Percentiles rank a stretch among this genome's conserved stretches.
These are phyloP conservation scores for Euphysa ruthae DNA, from an alignment of 30 jellyfish, hydroid and myxozoan species.

Conservation along the genomic window DNA sequence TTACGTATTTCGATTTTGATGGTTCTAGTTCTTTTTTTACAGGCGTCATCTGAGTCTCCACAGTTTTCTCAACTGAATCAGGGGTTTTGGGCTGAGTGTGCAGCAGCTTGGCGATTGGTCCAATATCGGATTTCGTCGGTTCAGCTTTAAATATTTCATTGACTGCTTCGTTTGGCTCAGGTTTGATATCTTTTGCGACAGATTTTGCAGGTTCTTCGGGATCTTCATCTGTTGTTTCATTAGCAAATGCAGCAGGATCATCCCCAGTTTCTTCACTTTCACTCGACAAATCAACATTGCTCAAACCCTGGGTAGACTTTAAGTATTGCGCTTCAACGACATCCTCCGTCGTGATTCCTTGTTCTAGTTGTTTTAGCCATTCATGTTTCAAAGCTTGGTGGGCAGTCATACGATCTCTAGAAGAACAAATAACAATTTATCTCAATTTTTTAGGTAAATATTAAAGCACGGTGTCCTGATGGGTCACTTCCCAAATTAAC, in stretches of 20 bases:
- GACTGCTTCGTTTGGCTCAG: too few species aligned
- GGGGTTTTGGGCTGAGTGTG: too few species aligned
- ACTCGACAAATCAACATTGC: background rate
- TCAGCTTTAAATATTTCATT: too few species aligned
- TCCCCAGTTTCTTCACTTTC: background rate
- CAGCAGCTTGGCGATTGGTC: too few species aligned
- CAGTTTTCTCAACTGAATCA: too few species aligned
- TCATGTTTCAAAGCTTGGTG: constrained; percentile 83
- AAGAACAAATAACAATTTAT: background rate
- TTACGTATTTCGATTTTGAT: too few species aligned
- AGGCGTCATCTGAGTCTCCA: too few species aligned
- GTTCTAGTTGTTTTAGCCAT: constrained; percentile 85
- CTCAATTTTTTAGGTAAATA: background rate
- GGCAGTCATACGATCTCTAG: constrained; percentile 78
- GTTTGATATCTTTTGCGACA: background rate
- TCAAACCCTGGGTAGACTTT: background rate
- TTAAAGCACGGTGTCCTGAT: background rate
- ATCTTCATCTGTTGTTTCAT: background rate
- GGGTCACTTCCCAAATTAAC: too few species aligned
- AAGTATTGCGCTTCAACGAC: constrained; percentile 60
- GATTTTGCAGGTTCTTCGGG: background rate
- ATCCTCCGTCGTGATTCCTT: constrained; percentile 77
- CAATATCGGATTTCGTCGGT: too few species aligned
- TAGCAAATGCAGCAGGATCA: background rate
- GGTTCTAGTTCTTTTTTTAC: too few species aligned